A percentile compares a stretch with the other conserved stretches of the same genome.
phyloP scores from a whole-genome alignment of 2,113 vertebrate genomes.

The Lepus timidus region DNA sequence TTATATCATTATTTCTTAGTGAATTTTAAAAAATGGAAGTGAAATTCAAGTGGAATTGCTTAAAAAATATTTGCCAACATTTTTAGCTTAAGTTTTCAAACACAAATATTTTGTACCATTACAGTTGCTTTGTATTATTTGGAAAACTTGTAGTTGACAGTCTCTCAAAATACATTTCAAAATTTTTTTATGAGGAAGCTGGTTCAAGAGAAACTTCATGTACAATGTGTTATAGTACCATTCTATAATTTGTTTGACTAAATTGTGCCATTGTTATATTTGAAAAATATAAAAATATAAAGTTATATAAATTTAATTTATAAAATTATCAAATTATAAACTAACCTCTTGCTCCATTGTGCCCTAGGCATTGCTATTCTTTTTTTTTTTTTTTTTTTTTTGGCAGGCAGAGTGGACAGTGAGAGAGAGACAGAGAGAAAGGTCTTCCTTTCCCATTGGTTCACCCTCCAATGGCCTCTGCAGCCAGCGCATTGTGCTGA shows the following conservation, averaged over 20 bases:
- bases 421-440: no score
- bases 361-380: neutral
- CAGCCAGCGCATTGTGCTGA: no score
- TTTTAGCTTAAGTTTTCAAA: constrained; percentile 57
- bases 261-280: neutral
- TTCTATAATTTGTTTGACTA: constrained; percentile 20
- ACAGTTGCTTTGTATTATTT: constrained; percentile 30
- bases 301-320: no score
- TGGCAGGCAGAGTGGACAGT: no score
- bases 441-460: no score
- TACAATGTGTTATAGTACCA: neutral
- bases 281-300: neutral
- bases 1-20: constrained; percentile 42
- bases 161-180: neutral
- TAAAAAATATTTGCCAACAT: constrained; percentile 2
- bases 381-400: neutral
- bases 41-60: constrained; percentile 47
- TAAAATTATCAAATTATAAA: neutral
- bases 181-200: neutral
- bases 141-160: constrained; percentile 32
- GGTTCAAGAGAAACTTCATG: constrained; percentile 19
- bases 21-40: neutral
- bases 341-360: neutral
- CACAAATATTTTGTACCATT: constrained; percentile 2
- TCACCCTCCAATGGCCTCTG: no score